These are phyloP conservation scores for Coregonus clupeaformis DNA, from an alignment of 2,113 vertebrate species.

Conservation along the genomic window DNA sequence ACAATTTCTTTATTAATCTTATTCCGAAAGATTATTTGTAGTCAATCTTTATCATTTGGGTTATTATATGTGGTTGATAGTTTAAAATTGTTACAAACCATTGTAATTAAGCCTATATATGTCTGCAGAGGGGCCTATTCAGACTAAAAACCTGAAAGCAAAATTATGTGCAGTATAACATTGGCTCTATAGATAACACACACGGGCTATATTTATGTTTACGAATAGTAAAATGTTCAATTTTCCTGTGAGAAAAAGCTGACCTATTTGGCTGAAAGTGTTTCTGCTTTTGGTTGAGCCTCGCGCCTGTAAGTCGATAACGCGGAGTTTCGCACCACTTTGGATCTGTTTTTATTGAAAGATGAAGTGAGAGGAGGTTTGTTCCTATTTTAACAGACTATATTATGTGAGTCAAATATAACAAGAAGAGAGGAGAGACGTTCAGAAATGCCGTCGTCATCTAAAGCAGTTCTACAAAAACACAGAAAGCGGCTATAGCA, in stretches of 20 bases:
- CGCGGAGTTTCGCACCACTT: not conserved
- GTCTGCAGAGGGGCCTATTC: not conserved
- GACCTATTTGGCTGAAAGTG: constrained; percentile 7
- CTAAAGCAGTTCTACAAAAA: not conserved
- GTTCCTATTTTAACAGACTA: not conserved
- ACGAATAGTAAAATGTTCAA: not conserved
- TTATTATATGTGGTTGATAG: not conserved
- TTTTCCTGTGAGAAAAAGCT: not conserved
- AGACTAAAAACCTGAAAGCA: not conserved
- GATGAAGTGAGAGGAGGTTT: not conserved
- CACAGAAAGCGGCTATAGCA: not conserved
- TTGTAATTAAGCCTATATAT: not conserved
- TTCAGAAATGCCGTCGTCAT: not conserved
- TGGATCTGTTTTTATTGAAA: not conserved
- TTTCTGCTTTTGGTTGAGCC: not conserved
- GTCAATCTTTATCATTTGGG: no score
- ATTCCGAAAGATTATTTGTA: no score
- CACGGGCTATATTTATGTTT: not conserved
- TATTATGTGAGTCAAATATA: not conserved
- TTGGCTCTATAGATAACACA: not conserved
- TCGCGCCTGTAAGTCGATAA: not conserved
- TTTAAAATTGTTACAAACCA: not conserved
- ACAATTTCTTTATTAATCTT: no score
- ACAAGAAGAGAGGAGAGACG: not conserved
- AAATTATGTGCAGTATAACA: not conserved